Evolutionary conservation across 2,797 vertebrate species (phyloP).

Genomic region (Crypturellus tataupa): DNA sequence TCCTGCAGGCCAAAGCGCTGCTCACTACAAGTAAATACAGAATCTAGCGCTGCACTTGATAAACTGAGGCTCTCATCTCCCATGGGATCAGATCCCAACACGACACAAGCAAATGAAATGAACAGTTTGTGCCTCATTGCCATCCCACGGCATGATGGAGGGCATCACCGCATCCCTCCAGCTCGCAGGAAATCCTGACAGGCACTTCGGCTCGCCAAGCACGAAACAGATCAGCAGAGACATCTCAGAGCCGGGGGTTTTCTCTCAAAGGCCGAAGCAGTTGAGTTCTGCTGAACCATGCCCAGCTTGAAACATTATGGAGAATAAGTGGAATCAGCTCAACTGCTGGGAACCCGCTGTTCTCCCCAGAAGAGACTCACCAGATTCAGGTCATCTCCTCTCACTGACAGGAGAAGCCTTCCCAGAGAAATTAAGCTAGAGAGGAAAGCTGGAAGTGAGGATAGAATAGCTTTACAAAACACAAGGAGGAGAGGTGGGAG

Average conservation of each 20-base stretch:
- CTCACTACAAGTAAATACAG: accelerated
- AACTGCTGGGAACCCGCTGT: background rate
- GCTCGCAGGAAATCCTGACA: background rate
- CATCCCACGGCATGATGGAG: background rate
- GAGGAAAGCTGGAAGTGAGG: background rate
- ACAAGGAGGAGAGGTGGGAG: background rate
- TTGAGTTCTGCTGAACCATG: background rate
- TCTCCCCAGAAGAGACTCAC: background rate
- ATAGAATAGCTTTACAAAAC: background rate
- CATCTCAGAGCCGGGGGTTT: background rate
- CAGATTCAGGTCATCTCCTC: background rate
- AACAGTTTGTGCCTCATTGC: background rate
- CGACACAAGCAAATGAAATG: background rate
- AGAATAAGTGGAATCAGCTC: background rate
- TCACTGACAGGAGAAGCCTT: background rate
- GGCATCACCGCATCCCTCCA: background rate
- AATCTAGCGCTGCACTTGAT: background rate
- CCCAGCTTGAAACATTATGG: accelerated
- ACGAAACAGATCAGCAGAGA: background rate
- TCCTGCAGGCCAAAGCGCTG: background rate
- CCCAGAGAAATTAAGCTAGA: background rate
- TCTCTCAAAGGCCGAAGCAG: background rate
- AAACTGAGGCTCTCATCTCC: background rate
- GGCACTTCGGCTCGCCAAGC: background rate
- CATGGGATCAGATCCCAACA: background rate